These are phyloP conservation scores for Teinopalpus imperialis DNA, from an alignment of 2,888 invertebrate genomes.

Conservation along the genomic window DNA sequence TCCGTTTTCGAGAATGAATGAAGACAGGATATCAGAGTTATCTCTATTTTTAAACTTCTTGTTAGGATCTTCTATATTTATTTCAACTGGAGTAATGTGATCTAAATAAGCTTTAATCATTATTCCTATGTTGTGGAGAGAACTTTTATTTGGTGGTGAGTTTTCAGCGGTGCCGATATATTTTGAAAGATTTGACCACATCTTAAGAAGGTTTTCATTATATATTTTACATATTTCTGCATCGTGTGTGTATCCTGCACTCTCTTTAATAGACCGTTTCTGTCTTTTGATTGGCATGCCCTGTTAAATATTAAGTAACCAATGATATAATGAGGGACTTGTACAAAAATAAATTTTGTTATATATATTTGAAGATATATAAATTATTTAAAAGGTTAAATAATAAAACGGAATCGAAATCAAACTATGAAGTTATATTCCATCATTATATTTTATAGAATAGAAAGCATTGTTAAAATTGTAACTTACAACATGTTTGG, in stretches of 20 bases:
- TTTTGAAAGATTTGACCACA: constrained; percentile 22
- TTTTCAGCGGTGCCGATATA: constrained; percentile 9
- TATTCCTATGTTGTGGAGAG: constrained; percentile 20
- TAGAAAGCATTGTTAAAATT: no score
- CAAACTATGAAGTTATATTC: no score
- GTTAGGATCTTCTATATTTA: background rate
- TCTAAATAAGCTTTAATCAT: constrained; percentile 25
- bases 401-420: no score
- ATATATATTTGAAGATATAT: no score
- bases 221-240: constrained; percentile 17
- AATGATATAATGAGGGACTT: background rate
- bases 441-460: no score
- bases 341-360: no score
- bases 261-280: constrained; percentile 16
- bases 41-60: constrained; percentile 4
- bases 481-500: no score
- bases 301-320: constrained; percentile 6
- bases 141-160: constrained; percentile 20
- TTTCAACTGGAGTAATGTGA: constrained; percentile 15
- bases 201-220: constrained; percentile 9
- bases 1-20: constrained; percentile 15
- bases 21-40: background rate
- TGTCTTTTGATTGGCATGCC: constrained; percentile 1
- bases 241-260: constrained; percentile 23
- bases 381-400: no score